Conservation (phyloP, 2,113 vertebrate species). For the Cyprinodon brontotheroides region DNA sequence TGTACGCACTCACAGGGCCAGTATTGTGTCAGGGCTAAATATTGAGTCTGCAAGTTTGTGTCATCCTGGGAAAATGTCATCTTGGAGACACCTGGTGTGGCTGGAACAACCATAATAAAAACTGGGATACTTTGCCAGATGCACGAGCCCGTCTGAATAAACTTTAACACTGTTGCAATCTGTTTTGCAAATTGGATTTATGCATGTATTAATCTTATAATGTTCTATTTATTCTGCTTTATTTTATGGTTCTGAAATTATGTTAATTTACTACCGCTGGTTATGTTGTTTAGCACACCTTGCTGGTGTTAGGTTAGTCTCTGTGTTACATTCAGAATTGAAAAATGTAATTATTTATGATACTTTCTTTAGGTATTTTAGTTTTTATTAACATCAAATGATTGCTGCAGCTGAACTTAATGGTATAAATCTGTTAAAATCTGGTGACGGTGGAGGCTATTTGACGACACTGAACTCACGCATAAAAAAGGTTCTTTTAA, state of each 20-base stretch:
- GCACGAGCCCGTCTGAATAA: neutral
- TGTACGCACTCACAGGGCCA: neutral
- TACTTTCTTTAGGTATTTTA: too few relatives aligned
- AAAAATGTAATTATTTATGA: too few relatives aligned
- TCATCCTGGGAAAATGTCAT: neutral
- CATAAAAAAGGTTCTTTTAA: too few relatives aligned
- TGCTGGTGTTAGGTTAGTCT: neutral
- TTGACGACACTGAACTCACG: too few relatives aligned
- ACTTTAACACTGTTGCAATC: neutral
- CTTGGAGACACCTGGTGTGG: neutral
- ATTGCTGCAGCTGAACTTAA: too few relatives aligned
- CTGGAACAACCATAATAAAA: neutral
- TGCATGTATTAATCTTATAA: too few relatives aligned
- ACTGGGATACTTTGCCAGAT: neutral
- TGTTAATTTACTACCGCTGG: neutral
- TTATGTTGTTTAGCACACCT: neutral
- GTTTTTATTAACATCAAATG: too few relatives aligned
- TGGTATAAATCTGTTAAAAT: too few relatives aligned
- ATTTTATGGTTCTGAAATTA: neutral
- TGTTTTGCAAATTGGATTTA: neutral
- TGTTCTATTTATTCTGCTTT: too few relatives aligned
- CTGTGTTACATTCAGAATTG: too few relatives aligned
- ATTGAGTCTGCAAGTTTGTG: neutral
- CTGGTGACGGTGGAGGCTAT: too few relatives aligned
- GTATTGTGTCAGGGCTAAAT: neutral